Percentiles rank a stretch among this genome's conserved stretches.
Conservation (phyloP, 2,888 invertebrate genomes). For the Ophion obscuratus region DNA sequence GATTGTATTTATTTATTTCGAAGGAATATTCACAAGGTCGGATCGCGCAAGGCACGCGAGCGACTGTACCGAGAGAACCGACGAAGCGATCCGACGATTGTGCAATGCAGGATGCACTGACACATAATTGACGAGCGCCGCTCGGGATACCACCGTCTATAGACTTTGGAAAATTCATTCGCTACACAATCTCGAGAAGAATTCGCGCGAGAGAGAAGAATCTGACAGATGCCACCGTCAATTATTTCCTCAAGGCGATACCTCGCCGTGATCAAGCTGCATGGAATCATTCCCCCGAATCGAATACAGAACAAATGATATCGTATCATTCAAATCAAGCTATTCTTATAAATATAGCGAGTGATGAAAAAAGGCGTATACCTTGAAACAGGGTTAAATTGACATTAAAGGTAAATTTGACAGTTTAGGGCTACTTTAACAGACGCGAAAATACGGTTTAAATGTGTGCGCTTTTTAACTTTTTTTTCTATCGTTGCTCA, state of each 20-base stretch:
- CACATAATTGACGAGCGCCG: slow-evolving; percentile 37
- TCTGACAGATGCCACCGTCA: neutral
- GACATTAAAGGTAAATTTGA: too few relatives aligned
- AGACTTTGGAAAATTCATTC: slow-evolving; percentile 32
- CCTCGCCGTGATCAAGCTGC: too few relatives aligned
- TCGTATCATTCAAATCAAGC: too few relatives aligned
- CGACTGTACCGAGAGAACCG: slow-evolving; percentile 11
- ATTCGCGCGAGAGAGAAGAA: slow-evolving; percentile 13
- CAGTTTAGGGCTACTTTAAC: too few relatives aligned
- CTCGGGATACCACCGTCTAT: slow-evolving; percentile 1
- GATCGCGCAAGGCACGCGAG: neutral
- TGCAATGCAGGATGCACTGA: slow-evolving; percentile 51
- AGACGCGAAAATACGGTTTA: too few relatives aligned
- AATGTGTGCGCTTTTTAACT: too few relatives aligned
- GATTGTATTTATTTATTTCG: slow-evolving; percentile 10
- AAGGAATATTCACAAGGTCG: slow-evolving; percentile 36
- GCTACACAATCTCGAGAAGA: slow-evolving; percentile 35
- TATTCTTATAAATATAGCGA: too few relatives aligned
- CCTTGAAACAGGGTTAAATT: too few relatives aligned
- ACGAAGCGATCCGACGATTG: slow-evolving; percentile 28
- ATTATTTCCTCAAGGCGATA: neutral
- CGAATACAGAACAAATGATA: too few relatives aligned
- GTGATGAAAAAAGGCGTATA: too few relatives aligned
- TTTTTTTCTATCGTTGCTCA: too few relatives aligned
- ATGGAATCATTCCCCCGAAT: neutral